These are phyloP conservation scores for Orthonyx spaldingii DNA, from an alignment of 2,113 vertebrate genomes.

Conservation along the genomic window DNA sequence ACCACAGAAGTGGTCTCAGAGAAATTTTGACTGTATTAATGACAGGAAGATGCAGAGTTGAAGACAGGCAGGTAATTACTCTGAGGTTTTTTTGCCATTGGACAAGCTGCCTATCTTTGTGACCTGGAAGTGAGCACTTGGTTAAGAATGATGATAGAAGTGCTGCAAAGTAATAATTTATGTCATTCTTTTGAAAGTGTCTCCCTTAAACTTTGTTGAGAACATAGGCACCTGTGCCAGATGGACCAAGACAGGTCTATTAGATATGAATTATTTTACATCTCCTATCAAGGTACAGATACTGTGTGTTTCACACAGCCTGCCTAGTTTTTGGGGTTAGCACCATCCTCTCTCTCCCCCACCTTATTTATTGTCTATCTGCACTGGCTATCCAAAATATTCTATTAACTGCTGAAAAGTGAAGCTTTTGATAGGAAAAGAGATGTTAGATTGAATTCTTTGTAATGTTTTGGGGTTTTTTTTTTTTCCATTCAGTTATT, in stretches of 20 bases:
- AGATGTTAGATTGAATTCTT: neutral
- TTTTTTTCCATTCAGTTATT: neutral
- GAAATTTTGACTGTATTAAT: neutral
- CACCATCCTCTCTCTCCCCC: neutral
- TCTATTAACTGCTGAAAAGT: neutral
- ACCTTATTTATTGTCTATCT: neutral
- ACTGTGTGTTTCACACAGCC: neutral
- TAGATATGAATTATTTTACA: neutral
- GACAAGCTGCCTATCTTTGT: neutral
- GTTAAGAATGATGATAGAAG: neutral
- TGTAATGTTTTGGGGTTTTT: too few species aligned
- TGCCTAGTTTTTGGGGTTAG: neutral
- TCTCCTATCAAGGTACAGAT: neutral
- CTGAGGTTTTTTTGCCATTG: neutral
- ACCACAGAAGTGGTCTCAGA: neutral
- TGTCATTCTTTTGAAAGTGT: neutral
- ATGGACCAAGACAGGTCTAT: neutral
- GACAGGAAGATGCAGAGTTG: neutral
- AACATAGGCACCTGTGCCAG: neutral
- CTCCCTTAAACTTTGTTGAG: neutral
- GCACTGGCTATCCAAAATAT: neutral
- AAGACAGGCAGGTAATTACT: neutral
- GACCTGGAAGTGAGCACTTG: neutral
- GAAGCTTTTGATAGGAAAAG: neutral
- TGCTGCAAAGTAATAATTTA: neutral